Evolutionary conservation across 2,797 vertebrate species (phyloP).

Genomic region (Margarornis squamiger): DNA sequence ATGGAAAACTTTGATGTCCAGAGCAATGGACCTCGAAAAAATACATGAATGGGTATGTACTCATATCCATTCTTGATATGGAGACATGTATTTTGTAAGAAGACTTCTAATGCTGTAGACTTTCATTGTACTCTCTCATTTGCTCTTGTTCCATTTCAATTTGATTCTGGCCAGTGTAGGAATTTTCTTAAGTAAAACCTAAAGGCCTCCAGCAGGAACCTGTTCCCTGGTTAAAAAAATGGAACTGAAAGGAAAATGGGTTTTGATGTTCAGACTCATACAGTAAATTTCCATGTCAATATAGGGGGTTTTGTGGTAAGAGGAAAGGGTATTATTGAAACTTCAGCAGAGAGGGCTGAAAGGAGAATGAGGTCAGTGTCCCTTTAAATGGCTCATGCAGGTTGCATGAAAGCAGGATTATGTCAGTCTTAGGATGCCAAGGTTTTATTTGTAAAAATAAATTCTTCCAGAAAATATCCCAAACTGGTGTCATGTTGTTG

Average conservation of each 20-base stretch:
- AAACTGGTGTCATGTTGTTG: neutral
- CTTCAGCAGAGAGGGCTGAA: neutral
- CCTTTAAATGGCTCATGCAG: neutral
- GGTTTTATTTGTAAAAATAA: constrained; percentile 50
- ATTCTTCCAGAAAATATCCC: constrained; percentile 20
- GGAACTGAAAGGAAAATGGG: neutral
- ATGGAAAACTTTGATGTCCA: neutral
- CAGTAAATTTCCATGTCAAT: neutral
- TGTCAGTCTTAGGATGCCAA: neutral
- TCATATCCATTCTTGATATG: neutral
- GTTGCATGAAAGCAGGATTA: neutral
- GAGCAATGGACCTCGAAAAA: neutral
- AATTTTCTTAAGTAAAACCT: neutral
- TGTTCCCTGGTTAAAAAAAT: neutral
- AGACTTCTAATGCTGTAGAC: neutral
- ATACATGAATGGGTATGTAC: neutral
- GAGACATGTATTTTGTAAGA: neutral
- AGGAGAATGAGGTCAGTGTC: neutral
- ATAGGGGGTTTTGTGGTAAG: neutral
- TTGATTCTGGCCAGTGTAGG: neutral
- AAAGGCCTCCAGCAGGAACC: neutral
- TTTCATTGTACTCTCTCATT: neutral
- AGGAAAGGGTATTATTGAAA: neutral
- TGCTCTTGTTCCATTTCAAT: neutral
- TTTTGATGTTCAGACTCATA: neutral